Percentiles rank a stretch among this genome's conserved stretches.
Conservation (phyloP, 2,797 vertebrate genomes). For the Mionectes olivaceus region DNA sequence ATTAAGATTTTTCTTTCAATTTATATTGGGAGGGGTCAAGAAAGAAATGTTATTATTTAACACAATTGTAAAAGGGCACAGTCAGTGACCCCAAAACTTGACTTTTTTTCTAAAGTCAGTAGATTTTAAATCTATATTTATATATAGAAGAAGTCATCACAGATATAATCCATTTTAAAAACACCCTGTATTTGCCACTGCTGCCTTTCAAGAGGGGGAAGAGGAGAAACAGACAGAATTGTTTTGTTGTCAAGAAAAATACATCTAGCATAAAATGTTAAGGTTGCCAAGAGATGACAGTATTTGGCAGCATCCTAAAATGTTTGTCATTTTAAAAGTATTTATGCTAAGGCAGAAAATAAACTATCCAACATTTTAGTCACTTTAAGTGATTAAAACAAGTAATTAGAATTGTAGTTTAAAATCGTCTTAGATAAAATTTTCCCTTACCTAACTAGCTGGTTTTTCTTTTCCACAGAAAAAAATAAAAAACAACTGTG, state of each 20-base stretch:
- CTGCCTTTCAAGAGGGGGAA: slow-evolving; percentile 60
- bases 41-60: slow-evolving; percentile 61
- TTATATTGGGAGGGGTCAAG: slow-evolving; percentile 20
- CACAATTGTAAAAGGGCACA: slow-evolving; percentile 35
- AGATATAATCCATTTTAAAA: slow-evolving; percentile 57
- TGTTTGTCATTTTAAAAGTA: slow-evolving; percentile 84
- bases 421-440: slow-evolving; percentile 52
- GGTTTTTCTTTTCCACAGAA: background rate
- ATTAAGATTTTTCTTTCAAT: background rate
- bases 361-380: slow-evolving; percentile 78
- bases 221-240: slow-evolving; percentile 59
- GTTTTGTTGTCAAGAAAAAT: slow-evolving; percentile 81
- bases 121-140: slow-evolving; percentile 38
- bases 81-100: background rate
- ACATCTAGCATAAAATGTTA: slow-evolving; percentile 75
- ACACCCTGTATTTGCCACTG: slow-evolving; percentile 64
- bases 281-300: slow-evolving; percentile 80
- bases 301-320: slow-evolving; percentile 80
- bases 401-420: slow-evolving; percentile 72
- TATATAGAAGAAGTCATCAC: slow-evolving; percentile 52
- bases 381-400: slow-evolving; percentile 74
- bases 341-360: slow-evolving; percentile 81
- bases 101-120: background rate
- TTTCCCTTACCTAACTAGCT: slow-evolving; percentile 36
- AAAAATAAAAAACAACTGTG: background rate